Percentiles rank a stretch among this genome's conserved stretches.
phyloP scores from a whole-genome alignment of 2,888 invertebrate genomes.

The Stenodera caucasica region DNA sequence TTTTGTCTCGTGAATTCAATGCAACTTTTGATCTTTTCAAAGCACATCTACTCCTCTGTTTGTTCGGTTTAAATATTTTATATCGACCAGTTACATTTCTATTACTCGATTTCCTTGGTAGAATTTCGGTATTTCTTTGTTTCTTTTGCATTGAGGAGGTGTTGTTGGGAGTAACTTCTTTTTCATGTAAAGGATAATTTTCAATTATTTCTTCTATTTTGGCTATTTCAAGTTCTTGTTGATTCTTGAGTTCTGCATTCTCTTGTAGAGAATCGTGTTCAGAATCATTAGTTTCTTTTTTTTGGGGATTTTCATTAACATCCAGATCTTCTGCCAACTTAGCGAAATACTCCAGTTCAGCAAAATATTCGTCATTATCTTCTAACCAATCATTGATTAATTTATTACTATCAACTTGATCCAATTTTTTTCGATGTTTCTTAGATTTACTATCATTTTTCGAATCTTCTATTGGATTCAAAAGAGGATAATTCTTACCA shows the following conservation, averaged over 20 bases:
- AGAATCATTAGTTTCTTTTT: neutral
- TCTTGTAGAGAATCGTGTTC: neutral
- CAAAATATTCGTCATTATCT: too few species aligned
- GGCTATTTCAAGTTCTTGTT: neutral
- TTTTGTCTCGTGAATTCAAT: neutral
- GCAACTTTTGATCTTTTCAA: too few species aligned
- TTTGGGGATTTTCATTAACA: neutral
- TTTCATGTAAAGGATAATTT: slow-evolving; percentile 7
- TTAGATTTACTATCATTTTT: neutral
- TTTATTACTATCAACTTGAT: neutral
- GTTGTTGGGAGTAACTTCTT: neutral
- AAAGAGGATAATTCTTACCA: neutral
- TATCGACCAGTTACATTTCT: too few species aligned
- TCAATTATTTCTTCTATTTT: neutral
- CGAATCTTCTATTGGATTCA: neutral
- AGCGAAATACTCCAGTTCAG: neutral
- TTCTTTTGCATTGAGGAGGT: too few species aligned
- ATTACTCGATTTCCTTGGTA: too few species aligned
- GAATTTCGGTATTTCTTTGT: too few species aligned
- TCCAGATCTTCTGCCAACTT: neutral
- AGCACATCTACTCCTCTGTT: too few species aligned
- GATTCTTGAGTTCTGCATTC: neutral
- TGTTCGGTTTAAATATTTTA: too few species aligned
- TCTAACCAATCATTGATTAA: neutral
- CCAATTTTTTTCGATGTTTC: neutral